Evolutionary conservation across 2,113 vertebrate genomes (phyloP).

Genomic region (Marcusenius ussheri): DNA sequence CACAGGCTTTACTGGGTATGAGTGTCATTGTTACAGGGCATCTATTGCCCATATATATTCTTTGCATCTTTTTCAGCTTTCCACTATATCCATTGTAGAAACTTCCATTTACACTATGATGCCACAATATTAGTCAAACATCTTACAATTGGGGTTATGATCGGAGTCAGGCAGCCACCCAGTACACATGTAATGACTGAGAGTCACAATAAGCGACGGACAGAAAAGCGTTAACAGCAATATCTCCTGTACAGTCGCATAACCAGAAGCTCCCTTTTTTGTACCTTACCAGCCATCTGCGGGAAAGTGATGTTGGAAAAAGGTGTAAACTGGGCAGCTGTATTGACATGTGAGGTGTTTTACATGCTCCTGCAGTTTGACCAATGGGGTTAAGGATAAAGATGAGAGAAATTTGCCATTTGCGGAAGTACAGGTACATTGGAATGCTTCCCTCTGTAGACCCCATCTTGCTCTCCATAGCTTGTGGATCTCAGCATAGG

Average conservation of each 20-base stretch:
- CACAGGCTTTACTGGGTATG: conserved; percentile 76
- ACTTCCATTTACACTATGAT: background rate
- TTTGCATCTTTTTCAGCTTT: background rate
- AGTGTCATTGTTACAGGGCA: background rate
- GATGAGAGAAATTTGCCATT: background rate
- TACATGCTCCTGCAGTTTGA: background rate
- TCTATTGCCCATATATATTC: background rate
- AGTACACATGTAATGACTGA: background rate
- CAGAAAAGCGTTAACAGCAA: background rate
- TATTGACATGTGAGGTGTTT: background rate
- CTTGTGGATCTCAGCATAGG: background rate
- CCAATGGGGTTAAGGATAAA: background rate
- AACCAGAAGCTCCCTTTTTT: background rate
- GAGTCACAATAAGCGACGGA: background rate
- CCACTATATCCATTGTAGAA: background rate
- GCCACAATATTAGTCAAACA: background rate
- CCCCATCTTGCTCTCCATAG: background rate
- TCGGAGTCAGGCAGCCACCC: background rate
- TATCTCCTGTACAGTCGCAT: background rate
- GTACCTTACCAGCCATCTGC: background rate
- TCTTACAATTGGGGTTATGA: background rate
- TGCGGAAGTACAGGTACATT: background rate
- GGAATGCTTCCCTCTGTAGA: background rate
- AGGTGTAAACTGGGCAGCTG: background rate
- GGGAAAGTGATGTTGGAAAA: background rate